Conservation (phyloP, 2,888 invertebrate genomes). For the Pachymerium ferrugineum region DNA sequence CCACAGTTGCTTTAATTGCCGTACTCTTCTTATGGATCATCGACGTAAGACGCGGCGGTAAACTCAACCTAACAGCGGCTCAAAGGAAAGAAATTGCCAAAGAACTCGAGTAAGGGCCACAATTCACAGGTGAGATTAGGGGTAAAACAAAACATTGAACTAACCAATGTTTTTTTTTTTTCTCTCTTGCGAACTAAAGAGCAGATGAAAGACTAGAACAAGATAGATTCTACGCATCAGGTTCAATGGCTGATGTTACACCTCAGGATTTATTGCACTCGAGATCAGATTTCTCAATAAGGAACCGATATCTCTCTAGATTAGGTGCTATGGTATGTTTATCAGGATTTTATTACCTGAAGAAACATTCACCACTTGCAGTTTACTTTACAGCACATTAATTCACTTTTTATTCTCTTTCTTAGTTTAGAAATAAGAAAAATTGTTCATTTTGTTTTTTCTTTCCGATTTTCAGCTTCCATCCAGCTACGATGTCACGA, state of each 20-base stretch:
- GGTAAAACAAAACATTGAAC: neutral
- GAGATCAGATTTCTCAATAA: constrained; percentile 56
- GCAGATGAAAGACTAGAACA: constrained; percentile 52
- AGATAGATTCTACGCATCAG: constrained; percentile 53
- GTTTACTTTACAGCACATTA: neutral
- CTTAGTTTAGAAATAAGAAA: neutral
- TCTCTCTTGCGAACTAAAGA: constrained; percentile 40
- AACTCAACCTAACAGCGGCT: constrained; percentile 66
- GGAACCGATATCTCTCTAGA: constrained; percentile 58
- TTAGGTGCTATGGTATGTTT: constrained; percentile 55
- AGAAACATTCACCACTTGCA: neutral
- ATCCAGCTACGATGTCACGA: constrained; percentile 8
- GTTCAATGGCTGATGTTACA: constrained; percentile 51
- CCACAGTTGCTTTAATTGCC: constrained; percentile 66
- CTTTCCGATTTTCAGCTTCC: constrained; percentile 28
- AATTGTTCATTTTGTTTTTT: neutral
- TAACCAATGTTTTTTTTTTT: constrained; percentile 30
- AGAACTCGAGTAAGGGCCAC: constrained; percentile 34
- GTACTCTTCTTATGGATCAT: constrained; percentile 66
- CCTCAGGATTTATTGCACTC: constrained; percentile 52
- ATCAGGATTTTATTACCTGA: neutral
- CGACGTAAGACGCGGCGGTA: constrained; percentile 62
- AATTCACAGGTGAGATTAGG: neutral
- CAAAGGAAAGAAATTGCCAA: constrained; percentile 53
- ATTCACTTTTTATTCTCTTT: neutral